A percentile compares a stretch with the other conserved stretches of the same genome.
phyloP scores from a whole-genome alignment of 2,113 vertebrate genomes.

The Anguilla japonica region DNA sequence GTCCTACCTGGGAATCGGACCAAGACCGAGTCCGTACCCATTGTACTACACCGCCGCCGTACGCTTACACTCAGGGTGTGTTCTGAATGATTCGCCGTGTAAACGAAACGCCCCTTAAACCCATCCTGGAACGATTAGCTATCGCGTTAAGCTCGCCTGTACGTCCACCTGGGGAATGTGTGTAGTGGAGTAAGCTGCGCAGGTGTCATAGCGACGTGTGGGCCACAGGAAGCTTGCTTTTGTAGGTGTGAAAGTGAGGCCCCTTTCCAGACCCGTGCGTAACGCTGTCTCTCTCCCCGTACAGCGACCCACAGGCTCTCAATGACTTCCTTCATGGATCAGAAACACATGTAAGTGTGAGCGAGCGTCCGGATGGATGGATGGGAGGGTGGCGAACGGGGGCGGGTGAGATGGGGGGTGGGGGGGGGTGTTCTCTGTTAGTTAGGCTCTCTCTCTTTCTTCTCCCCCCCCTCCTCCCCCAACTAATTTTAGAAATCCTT shows the following conservation, averaged over 20 bases:
- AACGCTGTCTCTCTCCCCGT: slow-evolving; percentile 24
- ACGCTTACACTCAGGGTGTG: background rate
- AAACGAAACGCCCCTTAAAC: background rate
- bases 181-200: background rate
- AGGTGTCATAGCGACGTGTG: background rate
- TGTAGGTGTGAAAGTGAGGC: background rate
- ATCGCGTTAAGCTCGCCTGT: background rate
- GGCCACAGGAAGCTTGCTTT: background rate
- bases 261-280: background rate
- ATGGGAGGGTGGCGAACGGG: background rate
- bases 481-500: slow-evolving; percentile 3
- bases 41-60: too few species aligned
- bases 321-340: slow-evolving; percentile 81
- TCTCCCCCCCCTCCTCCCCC: background rate
- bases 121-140: background rate
- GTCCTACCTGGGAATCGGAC: too few species aligned
- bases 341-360: slow-evolving; percentile 74
- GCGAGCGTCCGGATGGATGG: background rate
- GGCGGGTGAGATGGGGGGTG: background rate
- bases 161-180: background rate
- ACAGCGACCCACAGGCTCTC: slow-evolving; percentile 77
- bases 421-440: background rate
- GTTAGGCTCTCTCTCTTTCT: background rate
- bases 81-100: background rate
- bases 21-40: too few species aligned